Conservation (phyloP, 2,888 invertebrate species). For the Agriopis aurantiaria region DNA sequence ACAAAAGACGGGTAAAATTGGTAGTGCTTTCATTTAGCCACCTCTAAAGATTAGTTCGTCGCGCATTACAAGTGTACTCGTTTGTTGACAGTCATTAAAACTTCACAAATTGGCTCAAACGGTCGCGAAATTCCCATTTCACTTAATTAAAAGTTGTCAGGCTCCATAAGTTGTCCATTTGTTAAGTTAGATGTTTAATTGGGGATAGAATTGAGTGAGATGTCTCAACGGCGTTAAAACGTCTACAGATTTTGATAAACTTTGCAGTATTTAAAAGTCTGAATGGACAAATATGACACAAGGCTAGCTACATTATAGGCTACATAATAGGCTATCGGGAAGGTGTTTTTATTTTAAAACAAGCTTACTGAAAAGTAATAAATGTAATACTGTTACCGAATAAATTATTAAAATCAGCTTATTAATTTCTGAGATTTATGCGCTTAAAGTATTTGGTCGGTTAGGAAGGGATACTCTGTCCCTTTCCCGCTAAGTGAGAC, state of each 20-base stretch:
- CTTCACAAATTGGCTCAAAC: constrained; percentile 73
- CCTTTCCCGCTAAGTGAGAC: too few species aligned
- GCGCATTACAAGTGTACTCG: constrained; percentile 25
- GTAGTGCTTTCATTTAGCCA: neutral
- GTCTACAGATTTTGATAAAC: neutral
- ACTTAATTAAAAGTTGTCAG: constrained; percentile 78
- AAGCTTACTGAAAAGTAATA: too few species aligned
- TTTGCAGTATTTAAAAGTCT: neutral
- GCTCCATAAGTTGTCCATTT: constrained; percentile 39
- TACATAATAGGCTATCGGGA: too few species aligned
- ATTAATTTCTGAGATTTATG: too few species aligned
- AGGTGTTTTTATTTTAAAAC: too few species aligned
- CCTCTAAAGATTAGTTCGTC: neutral
- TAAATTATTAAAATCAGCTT: too few species aligned
- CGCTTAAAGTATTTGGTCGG: too few species aligned
- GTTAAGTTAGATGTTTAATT: constrained; percentile 43
- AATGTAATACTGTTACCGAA: too few species aligned
- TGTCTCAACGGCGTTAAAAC: constrained; percentile 22
- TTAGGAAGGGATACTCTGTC: too few species aligned
- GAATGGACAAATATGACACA: too few species aligned
- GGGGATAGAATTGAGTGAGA: constrained; percentile 34
- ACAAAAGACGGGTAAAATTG: neutral
- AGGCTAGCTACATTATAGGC: too few species aligned
- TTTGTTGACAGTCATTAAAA: constrained; percentile 71
- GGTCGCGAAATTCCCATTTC: constrained; percentile 67